Conservation (phyloP, 2,888 invertebrate species). For the Busseola fusca region DNA sequence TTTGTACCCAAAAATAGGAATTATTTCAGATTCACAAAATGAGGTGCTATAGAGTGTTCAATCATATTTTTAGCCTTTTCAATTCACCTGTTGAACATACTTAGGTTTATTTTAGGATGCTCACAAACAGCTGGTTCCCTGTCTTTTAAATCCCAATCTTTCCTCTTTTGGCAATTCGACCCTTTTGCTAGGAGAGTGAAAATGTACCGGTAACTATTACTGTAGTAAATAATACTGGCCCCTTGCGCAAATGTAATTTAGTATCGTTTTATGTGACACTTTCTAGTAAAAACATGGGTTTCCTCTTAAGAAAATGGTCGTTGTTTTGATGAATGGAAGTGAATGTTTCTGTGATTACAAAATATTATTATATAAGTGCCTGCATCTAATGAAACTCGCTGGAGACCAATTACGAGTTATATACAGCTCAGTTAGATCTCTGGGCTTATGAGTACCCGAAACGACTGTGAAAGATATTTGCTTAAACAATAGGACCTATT, state of each 20-base stretch:
- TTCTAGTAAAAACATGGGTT: slow-evolving; percentile 51
- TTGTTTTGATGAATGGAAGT: slow-evolving; percentile 43
- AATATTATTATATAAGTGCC: slow-evolving; percentile 22
- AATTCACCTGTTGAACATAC: background rate
- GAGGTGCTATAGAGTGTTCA: background rate
- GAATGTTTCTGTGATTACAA: slow-evolving; percentile 38
- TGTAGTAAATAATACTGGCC: slow-evolving; percentile 47
- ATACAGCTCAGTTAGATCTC: background rate
- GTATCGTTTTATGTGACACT: slow-evolving; percentile 54
- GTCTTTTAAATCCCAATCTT: background rate
- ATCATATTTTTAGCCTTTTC: background rate
- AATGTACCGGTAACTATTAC: slow-evolving; percentile 28
- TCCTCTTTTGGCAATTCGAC: background rate
- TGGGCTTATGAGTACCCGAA: background rate
- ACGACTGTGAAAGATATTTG: too few species aligned
- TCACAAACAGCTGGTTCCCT: background rate
- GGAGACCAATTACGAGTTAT: background rate
- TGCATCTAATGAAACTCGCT: background rate
- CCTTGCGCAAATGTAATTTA: slow-evolving; percentile 51
- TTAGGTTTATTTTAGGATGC: background rate
- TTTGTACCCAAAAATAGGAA: background rate
- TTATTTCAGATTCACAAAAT: background rate
- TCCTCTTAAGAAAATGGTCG: slow-evolving; percentile 49
- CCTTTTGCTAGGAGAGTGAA: background rate
- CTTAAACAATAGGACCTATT: background rate